Conservation (phyloP, 2,113 vertebrate species). For the Eira barbara region DNA sequence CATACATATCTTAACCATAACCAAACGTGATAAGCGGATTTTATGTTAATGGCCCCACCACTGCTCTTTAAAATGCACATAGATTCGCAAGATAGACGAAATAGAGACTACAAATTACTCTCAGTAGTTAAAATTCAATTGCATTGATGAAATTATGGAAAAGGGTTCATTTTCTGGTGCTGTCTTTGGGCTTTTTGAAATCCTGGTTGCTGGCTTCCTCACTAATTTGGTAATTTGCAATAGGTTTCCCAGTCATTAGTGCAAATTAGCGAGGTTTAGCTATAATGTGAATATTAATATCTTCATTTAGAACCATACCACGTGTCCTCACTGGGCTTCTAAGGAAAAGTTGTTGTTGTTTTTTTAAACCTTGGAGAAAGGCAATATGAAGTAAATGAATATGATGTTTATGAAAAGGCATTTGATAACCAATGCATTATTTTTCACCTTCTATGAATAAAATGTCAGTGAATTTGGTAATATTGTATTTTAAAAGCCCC, state of each 20-base stretch:
- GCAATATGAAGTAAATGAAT: conserved; percentile 12
- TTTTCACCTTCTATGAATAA: conserved; percentile 53
- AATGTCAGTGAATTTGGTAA: conserved; percentile 50
- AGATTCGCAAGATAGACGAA: conserved; percentile 56
- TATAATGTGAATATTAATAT: conserved; percentile 75
- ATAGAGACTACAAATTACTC: conserved; percentile 48
- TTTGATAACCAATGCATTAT: conserved; percentile 48
- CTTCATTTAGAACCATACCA: conserved; percentile 67
- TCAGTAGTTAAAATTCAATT: conserved; percentile 68
- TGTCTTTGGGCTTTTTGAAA: conserved; percentile 55
- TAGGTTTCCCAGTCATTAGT: conserved; percentile 72
- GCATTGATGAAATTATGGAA: conserved; percentile 61
- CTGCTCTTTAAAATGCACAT: conserved; percentile 33
- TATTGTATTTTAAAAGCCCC: conserved; percentile 48
- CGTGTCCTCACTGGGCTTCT: conserved; percentile 27
- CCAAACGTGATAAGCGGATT: not conserved
- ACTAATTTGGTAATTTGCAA: conserved; percentile 74
- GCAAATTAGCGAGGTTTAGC: conserved; percentile 72
- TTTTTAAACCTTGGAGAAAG: conserved; percentile 41
- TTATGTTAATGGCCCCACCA: conserved; percentile 21
- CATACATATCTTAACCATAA: not conserved
- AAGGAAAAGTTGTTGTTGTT: conserved; percentile 2
- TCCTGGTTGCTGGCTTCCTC: conserved; percentile 59
- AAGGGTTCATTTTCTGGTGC: conserved; percentile 51
- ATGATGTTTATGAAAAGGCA: conserved; percentile 55